phyloP scores from a whole-genome alignment of 2,113 vertebrate genomes.

The Alectura lathami region DNA sequence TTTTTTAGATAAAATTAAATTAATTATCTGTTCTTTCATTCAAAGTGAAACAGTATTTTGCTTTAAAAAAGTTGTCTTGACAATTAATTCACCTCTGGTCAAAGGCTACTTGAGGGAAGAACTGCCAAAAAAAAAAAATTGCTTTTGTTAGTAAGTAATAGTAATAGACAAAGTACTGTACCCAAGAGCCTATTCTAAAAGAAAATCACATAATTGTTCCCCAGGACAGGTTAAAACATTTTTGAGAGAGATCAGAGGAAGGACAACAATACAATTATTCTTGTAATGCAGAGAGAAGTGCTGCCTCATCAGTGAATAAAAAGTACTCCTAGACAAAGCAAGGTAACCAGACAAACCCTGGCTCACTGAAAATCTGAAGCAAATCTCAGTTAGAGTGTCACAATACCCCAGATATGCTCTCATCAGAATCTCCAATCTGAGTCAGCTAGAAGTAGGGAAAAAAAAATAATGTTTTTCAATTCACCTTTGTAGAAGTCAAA shows the following conservation, averaged over 20 bases:
- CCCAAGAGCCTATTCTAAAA: neutral
- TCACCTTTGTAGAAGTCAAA: neutral
- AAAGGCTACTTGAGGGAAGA: neutral
- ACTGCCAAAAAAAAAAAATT: neutral
- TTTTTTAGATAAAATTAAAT: neutral
- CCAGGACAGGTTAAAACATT: neutral
- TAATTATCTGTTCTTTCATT: neutral
- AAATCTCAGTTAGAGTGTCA: neutral
- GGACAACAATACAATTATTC: neutral
- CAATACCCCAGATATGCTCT: neutral
- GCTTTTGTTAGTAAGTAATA: neutral
- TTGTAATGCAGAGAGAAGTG: neutral
- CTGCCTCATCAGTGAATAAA: neutral
- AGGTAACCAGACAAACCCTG: neutral
- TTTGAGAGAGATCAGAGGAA: neutral
- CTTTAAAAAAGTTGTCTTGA: neutral
- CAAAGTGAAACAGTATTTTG: neutral
- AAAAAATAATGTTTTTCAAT: slow-evolving; percentile 9
- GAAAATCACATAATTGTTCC: neutral
- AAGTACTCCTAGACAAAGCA: neutral
- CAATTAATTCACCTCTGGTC: neutral
- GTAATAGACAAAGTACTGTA: neutral
- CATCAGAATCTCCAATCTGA: neutral
- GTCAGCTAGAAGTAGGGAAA: neutral
- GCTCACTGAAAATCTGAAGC: neutral